These are phyloP conservation scores for Odontocolon sp. DNA, from an alignment of 2,888 invertebrate species.

Conservation along the genomic window DNA sequence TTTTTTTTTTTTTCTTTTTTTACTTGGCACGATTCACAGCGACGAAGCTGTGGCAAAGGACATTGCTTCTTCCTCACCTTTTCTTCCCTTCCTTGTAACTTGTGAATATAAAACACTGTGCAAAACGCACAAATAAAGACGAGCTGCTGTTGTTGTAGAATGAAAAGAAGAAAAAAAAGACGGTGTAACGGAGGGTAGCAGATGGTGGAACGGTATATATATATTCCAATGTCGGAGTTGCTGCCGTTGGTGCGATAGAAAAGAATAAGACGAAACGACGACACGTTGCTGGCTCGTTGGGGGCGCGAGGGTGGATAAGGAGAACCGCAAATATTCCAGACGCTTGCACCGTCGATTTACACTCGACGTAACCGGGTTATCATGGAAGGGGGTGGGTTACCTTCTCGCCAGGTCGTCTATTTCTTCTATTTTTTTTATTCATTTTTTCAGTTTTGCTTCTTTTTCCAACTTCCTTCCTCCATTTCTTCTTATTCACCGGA, in stretches of 20 bases:
- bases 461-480: background rate
- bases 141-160: background rate
- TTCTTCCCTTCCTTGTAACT: background rate
- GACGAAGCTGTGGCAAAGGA: background rate
- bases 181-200: background rate
- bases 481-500: background rate
- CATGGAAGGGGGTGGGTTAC: too few relatives aligned
- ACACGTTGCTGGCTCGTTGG: background rate
- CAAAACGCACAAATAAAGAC: background rate
- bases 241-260: background rate
- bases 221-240: background rate
- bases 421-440: background rate
- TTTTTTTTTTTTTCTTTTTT: too few relatives aligned
- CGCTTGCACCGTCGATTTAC: slow-evolving; percentile 36
- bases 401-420: too few relatives aligned
- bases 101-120: background rate
- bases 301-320: slow-evolving; percentile 12
- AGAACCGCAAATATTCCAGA: slow-evolving; percentile 42
- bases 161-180: background rate
- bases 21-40: background rate
- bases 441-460: background rate
- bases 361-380: slow-evolving; percentile 46
- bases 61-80: background rate
- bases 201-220: background rate
- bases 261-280: background rate